Percentiles rank a stretch among this genome's conserved stretches.
phyloP scores from a whole-genome alignment of 2,113 vertebrate genomes.

The Ammodytes dubius region DNA sequence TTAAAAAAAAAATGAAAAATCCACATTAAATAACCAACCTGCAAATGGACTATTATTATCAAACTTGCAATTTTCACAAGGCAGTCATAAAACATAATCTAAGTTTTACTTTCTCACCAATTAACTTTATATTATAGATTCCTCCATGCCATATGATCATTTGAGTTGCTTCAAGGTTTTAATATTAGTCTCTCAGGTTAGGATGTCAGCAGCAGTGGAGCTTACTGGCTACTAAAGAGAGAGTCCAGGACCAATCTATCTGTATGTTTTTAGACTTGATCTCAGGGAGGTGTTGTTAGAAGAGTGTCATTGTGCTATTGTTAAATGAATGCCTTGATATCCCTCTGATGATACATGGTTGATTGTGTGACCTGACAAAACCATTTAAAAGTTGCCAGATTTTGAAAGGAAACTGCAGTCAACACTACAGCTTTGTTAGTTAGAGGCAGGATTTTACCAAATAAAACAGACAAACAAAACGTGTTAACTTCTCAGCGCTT shows the following conservation, averaged over 20 bases:
- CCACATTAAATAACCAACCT: slow-evolving; percentile 81
- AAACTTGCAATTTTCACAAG: slow-evolving; percentile 82
- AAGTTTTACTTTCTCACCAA: slow-evolving; percentile 80
- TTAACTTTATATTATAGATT: slow-evolving; percentile 80
- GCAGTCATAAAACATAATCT: slow-evolving; percentile 78
- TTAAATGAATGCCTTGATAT: not conserved
- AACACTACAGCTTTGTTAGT: not conserved
- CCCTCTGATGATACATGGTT: not conserved
- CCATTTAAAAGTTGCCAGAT: slow-evolving; percentile 9
- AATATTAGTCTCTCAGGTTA: slow-evolving; percentile 58
- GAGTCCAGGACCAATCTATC: not conserved
- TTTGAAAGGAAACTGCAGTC: not conserved
- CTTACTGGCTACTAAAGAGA: slow-evolving; percentile 18
- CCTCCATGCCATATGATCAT: slow-evolving; percentile 68
- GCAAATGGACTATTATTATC: slow-evolving; percentile 79
- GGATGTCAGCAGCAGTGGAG: slow-evolving; percentile 59
- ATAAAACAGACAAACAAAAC: slow-evolving; percentile 26
- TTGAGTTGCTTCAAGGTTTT: slow-evolving; percentile 68
- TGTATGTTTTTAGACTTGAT: slow-evolving; percentile 54
- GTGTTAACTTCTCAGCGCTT: not conserved
- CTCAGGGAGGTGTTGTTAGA: slow-evolving; percentile 22
- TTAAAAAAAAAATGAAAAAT: slow-evolving; percentile 76
- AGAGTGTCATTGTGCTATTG: not conserved
- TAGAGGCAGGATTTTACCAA: slow-evolving; percentile 6
- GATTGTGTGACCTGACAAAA: not conserved